phyloP scores from a whole-genome alignment of 2,888 invertebrate species.

The Hipparchia sbordonii region DNA sequence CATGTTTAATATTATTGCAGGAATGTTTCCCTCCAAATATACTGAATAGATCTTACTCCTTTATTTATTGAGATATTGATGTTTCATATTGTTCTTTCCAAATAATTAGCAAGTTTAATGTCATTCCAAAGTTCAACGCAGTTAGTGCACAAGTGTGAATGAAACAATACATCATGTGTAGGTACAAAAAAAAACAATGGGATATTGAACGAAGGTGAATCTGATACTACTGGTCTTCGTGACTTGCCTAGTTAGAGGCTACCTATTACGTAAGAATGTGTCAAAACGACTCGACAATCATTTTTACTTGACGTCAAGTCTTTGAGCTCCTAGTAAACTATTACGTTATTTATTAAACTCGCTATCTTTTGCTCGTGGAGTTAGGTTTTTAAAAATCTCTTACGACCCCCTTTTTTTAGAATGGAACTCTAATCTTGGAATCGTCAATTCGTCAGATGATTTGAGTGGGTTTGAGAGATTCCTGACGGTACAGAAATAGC shows the following conservation, averaged over 20 bases:
- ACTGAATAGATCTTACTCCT: no score
- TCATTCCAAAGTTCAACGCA: constrained; percentile 39
- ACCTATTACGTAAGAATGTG: constrained; percentile 47
- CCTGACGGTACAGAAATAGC: no score
- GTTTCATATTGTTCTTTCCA: constrained; percentile 15
- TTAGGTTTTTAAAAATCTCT: no score
- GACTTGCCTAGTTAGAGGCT: constrained; percentile 48
- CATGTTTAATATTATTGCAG: not conserved
- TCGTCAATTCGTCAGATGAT: no score
- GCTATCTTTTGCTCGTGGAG: no score
- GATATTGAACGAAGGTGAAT: constrained; percentile 52
- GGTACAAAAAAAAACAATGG: constrained; percentile 52
- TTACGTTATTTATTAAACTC: no score
- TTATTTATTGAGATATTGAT: not conserved
- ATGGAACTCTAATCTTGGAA: no score
- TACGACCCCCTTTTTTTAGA: no score
- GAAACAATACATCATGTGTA: constrained; percentile 54
- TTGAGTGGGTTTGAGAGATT: no score
- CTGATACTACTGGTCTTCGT: constrained; percentile 36
- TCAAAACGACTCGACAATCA: not conserved
- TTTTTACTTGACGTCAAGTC: not conserved
- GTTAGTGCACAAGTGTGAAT: constrained; percentile 54
- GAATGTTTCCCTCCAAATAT: no score
- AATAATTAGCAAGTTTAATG: constrained; percentile 53
- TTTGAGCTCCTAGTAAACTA: no score